These are phyloP conservation scores for Stictonetta naevosa DNA, from an alignment of 2,113 vertebrate genomes.

Conservation along the genomic window DNA sequence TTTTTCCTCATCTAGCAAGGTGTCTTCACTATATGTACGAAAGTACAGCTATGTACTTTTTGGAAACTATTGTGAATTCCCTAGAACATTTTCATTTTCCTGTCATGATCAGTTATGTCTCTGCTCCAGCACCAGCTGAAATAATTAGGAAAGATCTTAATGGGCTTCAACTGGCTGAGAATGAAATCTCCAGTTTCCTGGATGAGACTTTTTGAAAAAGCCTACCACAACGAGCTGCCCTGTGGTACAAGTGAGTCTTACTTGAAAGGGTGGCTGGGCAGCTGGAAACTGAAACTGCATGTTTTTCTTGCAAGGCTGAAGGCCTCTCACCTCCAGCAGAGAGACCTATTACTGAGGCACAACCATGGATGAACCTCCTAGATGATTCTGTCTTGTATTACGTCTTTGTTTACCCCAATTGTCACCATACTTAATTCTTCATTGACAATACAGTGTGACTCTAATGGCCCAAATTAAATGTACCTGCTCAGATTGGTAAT, in stretches of 20 bases:
- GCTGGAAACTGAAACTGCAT: not conserved
- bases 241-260: rapidly evolving
- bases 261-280: not conserved
- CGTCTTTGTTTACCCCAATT: not conserved
- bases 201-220: not conserved
- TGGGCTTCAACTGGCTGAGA: not conserved
- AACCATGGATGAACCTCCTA: not conserved
- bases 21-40: not conserved
- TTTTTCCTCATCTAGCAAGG: not conserved
- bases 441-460: not conserved
- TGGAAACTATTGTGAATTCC: not conserved
- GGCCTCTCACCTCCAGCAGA: not conserved
- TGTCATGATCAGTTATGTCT: not conserved
- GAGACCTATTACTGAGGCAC: not conserved
- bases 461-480: not conserved
- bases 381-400: not conserved
- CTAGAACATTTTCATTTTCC: not conserved
- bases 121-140: not conserved
- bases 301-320: not conserved
- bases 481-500: not conserved
- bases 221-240: not conserved
- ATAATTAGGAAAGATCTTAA: not conserved
- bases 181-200: not conserved
- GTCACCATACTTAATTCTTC: not conserved
- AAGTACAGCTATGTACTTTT: not conserved